A percentile compares a stretch with the other conserved stretches of the same genome.
These are phyloP conservation scores for Hydrolagus affinis DNA, from an alignment of 2,113 vertebrate genomes.

Conservation along the genomic window DNA sequence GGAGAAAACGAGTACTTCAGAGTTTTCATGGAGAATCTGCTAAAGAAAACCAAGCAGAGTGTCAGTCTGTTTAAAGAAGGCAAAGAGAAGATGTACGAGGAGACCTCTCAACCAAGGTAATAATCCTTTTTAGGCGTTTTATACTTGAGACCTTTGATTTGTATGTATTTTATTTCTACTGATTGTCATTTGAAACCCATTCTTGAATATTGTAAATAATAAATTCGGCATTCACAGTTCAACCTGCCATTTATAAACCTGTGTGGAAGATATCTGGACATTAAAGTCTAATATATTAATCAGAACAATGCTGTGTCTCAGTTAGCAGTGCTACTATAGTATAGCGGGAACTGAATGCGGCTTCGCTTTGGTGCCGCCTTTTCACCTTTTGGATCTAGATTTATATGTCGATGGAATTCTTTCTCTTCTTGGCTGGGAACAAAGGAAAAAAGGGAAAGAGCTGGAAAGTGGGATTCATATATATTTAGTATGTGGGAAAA, in stretches of 20 bases:
- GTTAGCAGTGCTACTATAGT: too few relatives aligned
- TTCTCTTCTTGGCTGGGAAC: too few relatives aligned
- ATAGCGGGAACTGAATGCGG: too few relatives aligned
- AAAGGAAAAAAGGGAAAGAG: too few relatives aligned
- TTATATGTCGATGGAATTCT: too few relatives aligned
- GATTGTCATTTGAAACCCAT: not conserved
- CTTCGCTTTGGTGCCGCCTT: too few relatives aligned
- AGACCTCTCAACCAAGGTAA: slow-evolving; percentile 92
- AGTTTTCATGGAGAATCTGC: slow-evolving; percentile 96
- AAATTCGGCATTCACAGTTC: not conserved
- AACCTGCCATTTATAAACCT: not conserved
- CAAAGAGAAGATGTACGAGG: slow-evolving; percentile 95
- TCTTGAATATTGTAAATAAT: too few relatives aligned
- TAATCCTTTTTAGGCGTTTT: not conserved
- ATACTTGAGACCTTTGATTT: not conserved
- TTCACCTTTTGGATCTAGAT: too few relatives aligned
- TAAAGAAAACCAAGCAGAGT: slow-evolving; percentile 97
- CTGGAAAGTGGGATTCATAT: too few relatives aligned
- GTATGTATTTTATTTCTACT: not conserved
- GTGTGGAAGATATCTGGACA: not conserved
- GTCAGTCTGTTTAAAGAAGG: slow-evolving; percentile 97
- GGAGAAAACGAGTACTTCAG: slow-evolving; percentile 96
- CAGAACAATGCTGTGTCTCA: too few relatives aligned
- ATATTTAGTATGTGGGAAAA: too few relatives aligned
- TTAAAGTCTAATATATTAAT: too few relatives aligned